Conservation (phyloP, 2,113 vertebrate genomes). For the human region GRCh38 chr4:90618501-90619000, state of each 20-base stretch:
- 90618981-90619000: not conserved
- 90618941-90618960: not conserved
- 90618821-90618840: not conserved
- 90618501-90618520: slow-evolving; percentile 66
- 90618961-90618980: not conserved
- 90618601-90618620: slow-evolving; percentile 43
- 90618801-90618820: not conserved
- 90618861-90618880: not conserved
- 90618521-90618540: slow-evolving; percentile 62
- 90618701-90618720: not conserved
- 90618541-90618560: slow-evolving; percentile 72
- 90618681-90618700: not conserved
- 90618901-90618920: not conserved
- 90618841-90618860: not conserved
- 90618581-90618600: slow-evolving; percentile 66
- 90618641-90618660: not conserved
- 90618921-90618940: not conserved
- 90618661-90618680: not conserved
- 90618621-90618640: slow-evolving; percentile 46
- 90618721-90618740: not conserved
- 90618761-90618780: not conserved
- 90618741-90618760: not conserved
- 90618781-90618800: not conserved
- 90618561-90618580: slow-evolving; percentile 51
- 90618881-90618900: not conserved